Conservation (phyloP, 2,113 vertebrate species). For the Ancistrus triradiatus region DNA sequence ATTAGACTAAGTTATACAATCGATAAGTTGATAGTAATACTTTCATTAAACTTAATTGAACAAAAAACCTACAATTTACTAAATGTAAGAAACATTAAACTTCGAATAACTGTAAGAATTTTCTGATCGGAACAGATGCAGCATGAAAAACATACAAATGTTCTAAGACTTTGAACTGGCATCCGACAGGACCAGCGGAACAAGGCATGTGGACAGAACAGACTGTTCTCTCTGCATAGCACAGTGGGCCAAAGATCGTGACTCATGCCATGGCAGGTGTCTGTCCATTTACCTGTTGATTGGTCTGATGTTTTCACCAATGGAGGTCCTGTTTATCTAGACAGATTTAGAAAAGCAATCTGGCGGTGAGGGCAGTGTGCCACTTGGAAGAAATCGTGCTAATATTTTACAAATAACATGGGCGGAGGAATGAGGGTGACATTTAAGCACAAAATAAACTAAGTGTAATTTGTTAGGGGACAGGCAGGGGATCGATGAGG, state of each 20-base stretch:
- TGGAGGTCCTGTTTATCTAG: constrained; percentile 9
- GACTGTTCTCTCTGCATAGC: constrained; percentile 30
- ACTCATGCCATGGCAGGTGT: constrained; percentile 27
- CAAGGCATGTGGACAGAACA: constrained; percentile 32
- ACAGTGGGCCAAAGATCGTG: constrained; percentile 33
- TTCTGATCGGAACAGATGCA: too few relatives aligned
- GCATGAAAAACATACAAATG: too few relatives aligned
- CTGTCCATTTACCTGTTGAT: constrained; percentile 40
- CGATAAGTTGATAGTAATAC: too few relatives aligned
- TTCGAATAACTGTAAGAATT: too few relatives aligned
- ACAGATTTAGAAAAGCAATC: constrained; percentile 4
- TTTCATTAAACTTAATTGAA: too few relatives aligned
- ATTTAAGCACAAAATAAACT: constrained; percentile 3
- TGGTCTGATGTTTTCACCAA: constrained; percentile 8
- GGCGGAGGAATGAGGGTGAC: background rate
- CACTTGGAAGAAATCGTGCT: background rate
- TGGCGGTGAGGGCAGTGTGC: background rate
- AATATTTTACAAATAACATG: background rate
- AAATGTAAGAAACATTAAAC: too few relatives aligned
- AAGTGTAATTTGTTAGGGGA: too few relatives aligned
- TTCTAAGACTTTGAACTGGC: too few relatives aligned
- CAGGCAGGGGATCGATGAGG: background rate
- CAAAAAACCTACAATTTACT: too few relatives aligned
- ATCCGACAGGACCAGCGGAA: background rate
- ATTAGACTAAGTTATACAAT: too few relatives aligned